phyloP scores from a whole-genome alignment of 2,888 invertebrate species.

The Oscheius sp. region DNA sequence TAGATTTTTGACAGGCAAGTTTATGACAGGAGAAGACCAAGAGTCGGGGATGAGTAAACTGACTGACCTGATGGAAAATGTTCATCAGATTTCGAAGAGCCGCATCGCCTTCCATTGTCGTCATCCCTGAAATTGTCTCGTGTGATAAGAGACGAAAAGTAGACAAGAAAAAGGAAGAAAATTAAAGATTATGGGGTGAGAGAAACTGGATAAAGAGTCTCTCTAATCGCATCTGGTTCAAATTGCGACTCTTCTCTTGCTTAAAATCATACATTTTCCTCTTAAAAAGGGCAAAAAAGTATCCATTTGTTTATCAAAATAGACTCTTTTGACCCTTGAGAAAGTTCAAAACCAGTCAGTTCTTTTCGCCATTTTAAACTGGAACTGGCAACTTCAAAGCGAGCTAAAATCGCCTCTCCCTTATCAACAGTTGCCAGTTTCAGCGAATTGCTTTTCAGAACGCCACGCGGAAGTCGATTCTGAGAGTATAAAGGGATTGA shows the following conservation, averaged over 20 bases:
- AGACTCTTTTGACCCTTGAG: too few relatives aligned
- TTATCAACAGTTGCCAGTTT: conserved; percentile 29
- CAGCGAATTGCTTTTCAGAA: conserved; percentile 28
- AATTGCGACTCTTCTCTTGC: too few relatives aligned
- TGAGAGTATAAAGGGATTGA: neutral
- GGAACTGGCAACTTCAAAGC: neutral
- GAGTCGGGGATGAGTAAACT: too few relatives aligned
- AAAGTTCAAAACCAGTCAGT: too few relatives aligned
- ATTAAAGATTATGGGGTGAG: neutral
- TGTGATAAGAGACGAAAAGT: neutral
- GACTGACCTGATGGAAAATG: conserved; percentile 12
- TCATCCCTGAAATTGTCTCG: neutral
- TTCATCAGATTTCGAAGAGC: conserved; percentile 14
- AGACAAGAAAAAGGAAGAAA: neutral
- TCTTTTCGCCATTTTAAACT: too few relatives aligned
- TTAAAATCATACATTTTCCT: too few relatives aligned
- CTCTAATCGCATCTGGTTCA: too few relatives aligned
- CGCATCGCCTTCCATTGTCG: conserved; percentile 8
- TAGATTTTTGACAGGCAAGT: neutral
- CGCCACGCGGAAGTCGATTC: neutral
- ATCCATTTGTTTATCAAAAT: too few relatives aligned
- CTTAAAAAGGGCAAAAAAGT: too few relatives aligned
- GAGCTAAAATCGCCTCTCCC: neutral
- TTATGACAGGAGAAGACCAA: neutral
- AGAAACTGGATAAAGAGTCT: neutral